Conservation (phyloP, 2,797 vertebrate genomes). For the Brachymystax lenok region DNA sequence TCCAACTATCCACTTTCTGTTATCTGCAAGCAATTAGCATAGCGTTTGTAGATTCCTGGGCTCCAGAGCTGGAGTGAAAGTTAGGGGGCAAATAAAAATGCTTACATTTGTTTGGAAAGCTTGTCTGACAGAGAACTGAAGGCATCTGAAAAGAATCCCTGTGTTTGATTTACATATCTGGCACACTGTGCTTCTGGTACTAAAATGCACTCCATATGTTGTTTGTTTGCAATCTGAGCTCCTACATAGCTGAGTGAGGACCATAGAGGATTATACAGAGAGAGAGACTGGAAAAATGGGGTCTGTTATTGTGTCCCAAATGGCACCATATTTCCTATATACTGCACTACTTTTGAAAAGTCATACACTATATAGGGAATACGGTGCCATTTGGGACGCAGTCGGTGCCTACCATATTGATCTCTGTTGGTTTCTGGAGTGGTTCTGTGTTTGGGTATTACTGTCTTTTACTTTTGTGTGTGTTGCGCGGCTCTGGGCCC, state of each 20-base stretch:
- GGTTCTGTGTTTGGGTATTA: conserved; percentile 5
- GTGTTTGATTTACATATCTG: conserved; percentile 55
- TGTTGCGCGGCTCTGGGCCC: conserved; percentile 28
- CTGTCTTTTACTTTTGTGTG: conserved; percentile 9
- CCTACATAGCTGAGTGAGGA: conserved; percentile 46
- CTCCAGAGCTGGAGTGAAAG: conserved; percentile 27
- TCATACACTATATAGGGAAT: too few species aligned
- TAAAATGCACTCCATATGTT: conserved; percentile 38
- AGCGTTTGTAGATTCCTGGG: conserved; percentile 26
- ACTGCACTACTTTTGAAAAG: not conserved
- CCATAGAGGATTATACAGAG: conserved; percentile 23
- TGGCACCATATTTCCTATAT: not conserved
- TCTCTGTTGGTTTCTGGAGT: conserved; percentile 2
- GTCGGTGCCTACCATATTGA: conserved; percentile 5
- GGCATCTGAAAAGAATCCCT: conserved; percentile 36
- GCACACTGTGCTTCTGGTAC: conserved; percentile 19
- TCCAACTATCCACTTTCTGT: conserved; percentile 31
- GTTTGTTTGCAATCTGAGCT: conserved; percentile 50
- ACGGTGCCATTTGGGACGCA: not conserved
- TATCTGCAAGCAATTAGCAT: conserved; percentile 61
- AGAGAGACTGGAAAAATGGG: not conserved
- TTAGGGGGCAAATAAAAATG: conserved; percentile 43
- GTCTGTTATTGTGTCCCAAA: not conserved
- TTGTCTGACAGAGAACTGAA: conserved; percentile 43
- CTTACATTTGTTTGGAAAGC: conserved; percentile 51